These are phyloP conservation scores for Columba guinea DNA, from an alignment of 2,797 vertebrate genomes.

Conservation along the genomic window DNA sequence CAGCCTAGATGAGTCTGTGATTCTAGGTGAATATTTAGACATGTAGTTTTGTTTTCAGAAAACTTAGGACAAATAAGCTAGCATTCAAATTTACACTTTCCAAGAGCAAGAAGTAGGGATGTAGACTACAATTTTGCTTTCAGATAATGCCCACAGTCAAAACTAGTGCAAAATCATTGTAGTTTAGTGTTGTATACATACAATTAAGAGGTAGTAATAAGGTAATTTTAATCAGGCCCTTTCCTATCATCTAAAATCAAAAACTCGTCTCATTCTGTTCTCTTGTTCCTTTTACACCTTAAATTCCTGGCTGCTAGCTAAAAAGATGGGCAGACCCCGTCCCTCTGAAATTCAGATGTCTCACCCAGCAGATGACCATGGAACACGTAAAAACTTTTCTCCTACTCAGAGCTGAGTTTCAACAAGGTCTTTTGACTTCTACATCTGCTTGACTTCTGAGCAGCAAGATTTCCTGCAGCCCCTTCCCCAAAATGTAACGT, in stretches of 20 bases:
- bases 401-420: not conserved
- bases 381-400: not conserved
- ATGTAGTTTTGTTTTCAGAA: not conserved
- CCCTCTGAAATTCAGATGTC: not conserved
- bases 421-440: not conserved
- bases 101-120: not conserved
- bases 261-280: not conserved
- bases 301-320: not conserved
- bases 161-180: not conserved
- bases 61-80: not conserved
- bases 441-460: not conserved
- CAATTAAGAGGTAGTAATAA: not conserved
- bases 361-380: not conserved
- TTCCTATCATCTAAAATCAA: not conserved
- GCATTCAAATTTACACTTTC: not conserved
- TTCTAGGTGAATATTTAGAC: not conserved
- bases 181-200: not conserved
- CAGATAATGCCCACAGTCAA: not conserved
- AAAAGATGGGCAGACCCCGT: not conserved
- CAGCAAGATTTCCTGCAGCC: not conserved
- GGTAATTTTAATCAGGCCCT: not conserved
- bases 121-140: not conserved
- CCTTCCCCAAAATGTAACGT: rapidly evolving
- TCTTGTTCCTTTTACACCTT: not conserved
- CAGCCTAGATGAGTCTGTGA: too few relatives aligned